Evolutionary conservation across 2,888 invertebrate genomes (phyloP), one percentile per base, ranked within the genome.

Genomic region (Aelia acuminata): DNA sequence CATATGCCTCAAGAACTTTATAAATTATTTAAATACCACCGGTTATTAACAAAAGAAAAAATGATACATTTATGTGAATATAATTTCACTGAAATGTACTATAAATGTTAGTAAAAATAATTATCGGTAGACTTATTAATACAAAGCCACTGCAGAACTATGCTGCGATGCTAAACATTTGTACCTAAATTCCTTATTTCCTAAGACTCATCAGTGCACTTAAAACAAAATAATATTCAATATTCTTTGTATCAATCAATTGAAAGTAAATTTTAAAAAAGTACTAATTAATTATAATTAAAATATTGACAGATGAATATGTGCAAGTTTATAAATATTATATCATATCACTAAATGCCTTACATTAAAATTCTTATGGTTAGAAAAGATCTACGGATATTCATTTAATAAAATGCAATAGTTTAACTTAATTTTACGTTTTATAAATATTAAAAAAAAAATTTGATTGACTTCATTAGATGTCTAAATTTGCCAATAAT

Each of bases 231-330:
- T 70, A 35, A 70, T 70, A 4, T 35, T 8, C 35, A 80, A 80
- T 47, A 43, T 80, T 80, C n/a, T 39, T 70, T 20, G n/a, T 26
- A 70, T 70, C 63, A 31, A 70, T 35, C 63, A 43, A 39, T 80
- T 43, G 43, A 3, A 35, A n/a, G 3, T 43, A 43, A 22, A 80
- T n/a, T n/a, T 0, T 43, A 47, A 80, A 43, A 2, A 80, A 47
- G 43, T 43, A n/a, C n/a, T 31, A 80, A 43, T 80, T 39, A 43
- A 43, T 43, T 10, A 80, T 43, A 35, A 70, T 70, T 18, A 80
- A 80, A 22, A 80, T n/a, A n/a, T 80, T 43, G 43, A 43, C 43
- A 80, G n/a, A 43, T 80, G 43, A n/a, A 43, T 43, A 13, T 80
- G 80, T 80, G 80, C 80, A 43, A 1, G 43, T 47, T 80, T 43